These are phyloP conservation scores for Xylocampa areola DNA, from an alignment of 2,888 invertebrate species.

Conservation along the genomic window DNA sequence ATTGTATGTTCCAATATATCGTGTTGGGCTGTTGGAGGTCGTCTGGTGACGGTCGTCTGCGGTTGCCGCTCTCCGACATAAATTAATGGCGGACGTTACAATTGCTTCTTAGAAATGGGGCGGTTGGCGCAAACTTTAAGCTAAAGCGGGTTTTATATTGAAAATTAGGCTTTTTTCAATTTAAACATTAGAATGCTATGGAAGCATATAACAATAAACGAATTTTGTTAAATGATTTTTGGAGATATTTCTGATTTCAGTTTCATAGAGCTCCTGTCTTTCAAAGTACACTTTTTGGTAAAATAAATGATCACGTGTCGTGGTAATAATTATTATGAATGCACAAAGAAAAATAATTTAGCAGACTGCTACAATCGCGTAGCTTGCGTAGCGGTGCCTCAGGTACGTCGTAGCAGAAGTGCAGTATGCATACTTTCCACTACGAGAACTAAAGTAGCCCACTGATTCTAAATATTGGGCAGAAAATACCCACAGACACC, in stretches of 20 bases:
- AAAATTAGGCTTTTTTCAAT: background rate
- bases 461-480: no score
- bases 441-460: no score
- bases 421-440: no score
- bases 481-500: no score
- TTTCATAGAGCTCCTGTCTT: no score
- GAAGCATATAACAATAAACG: no score
- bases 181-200: no score
- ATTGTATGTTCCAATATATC: background rate
- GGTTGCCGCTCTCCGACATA: slow-evolving; percentile 38
- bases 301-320: no score
- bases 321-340: no score
- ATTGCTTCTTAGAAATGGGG: slow-evolving; percentile 64
- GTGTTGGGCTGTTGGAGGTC: slow-evolving; percentile 8
- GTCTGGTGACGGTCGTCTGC: slow-evolving; percentile 14
- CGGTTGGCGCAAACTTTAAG: slow-evolving; percentile 15
- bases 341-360: background rate
- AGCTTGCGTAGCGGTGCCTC: slow-evolving; percentile 14
- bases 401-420: slow-evolving; percentile 34
- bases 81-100: slow-evolving; percentile 58
- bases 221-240: no score
- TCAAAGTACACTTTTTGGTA: no score
- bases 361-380: slow-evolving; percentile 24
- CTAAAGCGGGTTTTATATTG: slow-evolving; percentile 22
- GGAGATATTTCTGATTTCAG: no score